Percentiles rank a stretch among this genome's conserved stretches.
phyloP scores from a whole-genome alignment of 2,113 vertebrate species.

The Lepus europaeus region DNA sequence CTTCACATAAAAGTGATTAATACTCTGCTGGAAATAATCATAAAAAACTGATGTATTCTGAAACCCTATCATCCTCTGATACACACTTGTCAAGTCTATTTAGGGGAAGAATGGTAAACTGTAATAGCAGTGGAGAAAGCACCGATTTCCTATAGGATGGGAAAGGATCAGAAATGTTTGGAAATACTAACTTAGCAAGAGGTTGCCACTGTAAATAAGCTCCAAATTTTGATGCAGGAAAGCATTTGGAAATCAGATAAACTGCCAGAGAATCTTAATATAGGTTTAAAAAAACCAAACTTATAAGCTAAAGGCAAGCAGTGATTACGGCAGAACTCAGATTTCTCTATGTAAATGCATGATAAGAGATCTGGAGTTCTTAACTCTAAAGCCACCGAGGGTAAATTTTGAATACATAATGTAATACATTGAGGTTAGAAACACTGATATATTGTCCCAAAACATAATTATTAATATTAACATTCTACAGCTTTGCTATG shows the following conservation, averaged over 20 bases:
- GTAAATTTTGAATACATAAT: background rate
- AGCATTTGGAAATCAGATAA: slow-evolving; percentile 17
- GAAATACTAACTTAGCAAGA: background rate
- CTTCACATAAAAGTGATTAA: background rate
- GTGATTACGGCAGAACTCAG: background rate
- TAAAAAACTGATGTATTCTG: background rate
- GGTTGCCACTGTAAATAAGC: background rate
- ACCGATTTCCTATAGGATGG: background rate
- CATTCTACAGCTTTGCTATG: background rate
- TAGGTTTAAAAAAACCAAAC: background rate
- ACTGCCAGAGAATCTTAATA: background rate
- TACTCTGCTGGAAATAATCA: background rate
- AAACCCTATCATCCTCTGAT: background rate
- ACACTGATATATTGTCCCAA: background rate
- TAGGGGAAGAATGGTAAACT: background rate
- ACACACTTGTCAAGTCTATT: background rate
- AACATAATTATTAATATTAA: background rate
- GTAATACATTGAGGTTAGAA: background rate
- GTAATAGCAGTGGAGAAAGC: background rate
- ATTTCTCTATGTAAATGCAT: background rate
- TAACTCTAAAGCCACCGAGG: background rate
- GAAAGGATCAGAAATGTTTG: background rate
- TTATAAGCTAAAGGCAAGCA: background rate
- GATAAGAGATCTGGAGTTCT: background rate
- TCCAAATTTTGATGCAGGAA: background rate